Base-by-base conservation (phyloP, 1,140 invertebrate species). In the Platorchestia sp. region DNA sequence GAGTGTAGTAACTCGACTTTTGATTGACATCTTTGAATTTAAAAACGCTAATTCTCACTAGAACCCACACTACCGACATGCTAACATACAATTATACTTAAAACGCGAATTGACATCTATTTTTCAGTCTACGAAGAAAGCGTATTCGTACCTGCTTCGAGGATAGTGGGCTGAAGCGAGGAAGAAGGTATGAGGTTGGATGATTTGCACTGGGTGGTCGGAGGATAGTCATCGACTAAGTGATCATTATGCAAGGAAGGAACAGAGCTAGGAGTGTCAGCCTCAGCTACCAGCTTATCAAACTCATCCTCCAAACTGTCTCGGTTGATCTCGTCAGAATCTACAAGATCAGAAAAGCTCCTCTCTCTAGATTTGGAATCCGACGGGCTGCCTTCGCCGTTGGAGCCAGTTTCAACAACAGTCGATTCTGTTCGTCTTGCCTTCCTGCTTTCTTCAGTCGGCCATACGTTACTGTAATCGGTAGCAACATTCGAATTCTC, bases 261-360 rank as follows among this genome's bases (percentile, higher is more conserved):
- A 47, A 93, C 45, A 44, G 91, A 93, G 44, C 36, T 45, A 47
- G 91, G 91, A 95, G 96, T 91, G 95, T 93, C 87, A 89, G 87
- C 91, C 51, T 95, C 91, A 87, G 96, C 96, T 95, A 96, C 95
- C 90, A 96, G 95, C 22, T 87, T 95, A 45, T 96, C 96, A 96
- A 96, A 96, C 44, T 96, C 96, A 43, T 96, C 96, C 43, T 96
- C 96, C n/a, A 96, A 91, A 91, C 95, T 96, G 45, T 96, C 96
- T 89, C 96, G 95, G 91, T 96, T 96, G 45, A 96, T 59, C 45
- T 96, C 96, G 16, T 96, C 96, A 89, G 96, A 96, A 59, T 96
- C 96, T 47, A 96, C n/a, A 14, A 96, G 95, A 93, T 96, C 96
- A 45, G 96, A 96, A 44, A 96, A 95, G 42, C 96, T 96, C 75